Base-by-base conservation (phyloP, 2,113 vertebrate genomes). In the Camelus dromedarius region DNA sequence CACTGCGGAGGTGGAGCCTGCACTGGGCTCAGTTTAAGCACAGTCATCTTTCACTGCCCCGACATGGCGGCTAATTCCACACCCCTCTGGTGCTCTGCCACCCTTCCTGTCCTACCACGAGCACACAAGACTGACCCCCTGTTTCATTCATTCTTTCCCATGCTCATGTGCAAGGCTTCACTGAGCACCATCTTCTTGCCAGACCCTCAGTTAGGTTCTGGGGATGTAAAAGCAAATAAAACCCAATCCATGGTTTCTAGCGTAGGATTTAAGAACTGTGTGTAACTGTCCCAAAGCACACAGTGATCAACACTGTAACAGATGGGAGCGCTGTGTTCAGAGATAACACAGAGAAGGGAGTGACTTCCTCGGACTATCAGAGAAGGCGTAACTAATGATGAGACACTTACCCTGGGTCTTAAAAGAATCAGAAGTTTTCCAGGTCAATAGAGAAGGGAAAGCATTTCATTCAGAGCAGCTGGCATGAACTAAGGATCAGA, bases 41-140 rank as follows among this genome's bases (percentile, higher is more conserved):
- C 76, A 50, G 18, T 8, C 20, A 12, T 69, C 42, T 67, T 10
- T 24, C 42, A 35, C 60, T 9, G 52, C 9, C 30, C 18, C 15
- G 8, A 20, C 58, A 9, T 24, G 14, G 24, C 4, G 22, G 12
- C 26, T 18, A 7, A 35, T 50, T 30, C 38, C 8, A 30, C 3
- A 20, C 52, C 8, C 8, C 15, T 35, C 76, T 28, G 89, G 20
- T 0, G 30, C 38, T 1, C 0, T 24, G 42, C 22, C 10, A 0
- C 75, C 52, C 77, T 92, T 38, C n/a, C 69, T 19, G 11, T 22
- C n/a, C 6, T 1, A 26, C 5, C 38, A 42, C 38, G 38, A 42
- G 38, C 4, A 42, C 38, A 42, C 38, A 42, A 42, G n/a, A 32
- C 3, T 4, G 12, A 11, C 26, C 52, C 42, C 20, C 38, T 14